Evolutionary conservation across 2,113 vertebrate genomes (phyloP), one percentile per base, ranked within the genome.

Genomic region (Sciurus niger): DNA sequence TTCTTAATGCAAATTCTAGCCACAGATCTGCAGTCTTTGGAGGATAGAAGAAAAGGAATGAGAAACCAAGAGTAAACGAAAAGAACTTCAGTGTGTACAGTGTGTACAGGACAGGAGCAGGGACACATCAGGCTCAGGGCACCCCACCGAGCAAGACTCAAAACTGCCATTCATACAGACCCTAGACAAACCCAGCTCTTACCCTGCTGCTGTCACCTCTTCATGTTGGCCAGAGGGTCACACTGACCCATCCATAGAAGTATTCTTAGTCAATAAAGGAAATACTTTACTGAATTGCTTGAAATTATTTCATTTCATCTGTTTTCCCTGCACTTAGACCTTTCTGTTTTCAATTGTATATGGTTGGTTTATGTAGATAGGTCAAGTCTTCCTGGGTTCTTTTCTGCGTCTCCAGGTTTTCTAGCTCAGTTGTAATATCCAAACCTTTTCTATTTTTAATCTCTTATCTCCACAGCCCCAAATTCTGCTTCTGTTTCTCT

Each of bases 291-390:
- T 78, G 12, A 70, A 43, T 68, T 95, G 8, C 46, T 78, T 95
- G 63, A 37, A n/a, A 25, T 93, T 92, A 60, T 76, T 93, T 97
- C 51, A 85, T 83, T 65, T 92, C 30, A 43, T 28, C 48, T 46
- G 0, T 78, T 70, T 89, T 65, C 22, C 48, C 40, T 11, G 88
- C 25, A 48, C 70, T 78, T 67, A 28, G 32, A 55, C n/a, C 53
- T 84, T 67, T 25, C 58, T 84, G 14, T 43, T 48, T 20, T 70
- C 48, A 32, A 58, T 58, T 40, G 34, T 84, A 25, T 0, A 0
- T 73, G 58, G 40, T 28, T 76, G 77, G 8, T 74, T 83, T 86
- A 22, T 83, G 11, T 76, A 48, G 30, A 16, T 24, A 48, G 14
- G 25, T 8, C 74, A 63, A 6, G 30, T 91, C 51, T 70, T 37